phyloP scores from a whole-genome alignment of 2,888 invertebrate genomes.

The Dynastes tityus region DNA sequence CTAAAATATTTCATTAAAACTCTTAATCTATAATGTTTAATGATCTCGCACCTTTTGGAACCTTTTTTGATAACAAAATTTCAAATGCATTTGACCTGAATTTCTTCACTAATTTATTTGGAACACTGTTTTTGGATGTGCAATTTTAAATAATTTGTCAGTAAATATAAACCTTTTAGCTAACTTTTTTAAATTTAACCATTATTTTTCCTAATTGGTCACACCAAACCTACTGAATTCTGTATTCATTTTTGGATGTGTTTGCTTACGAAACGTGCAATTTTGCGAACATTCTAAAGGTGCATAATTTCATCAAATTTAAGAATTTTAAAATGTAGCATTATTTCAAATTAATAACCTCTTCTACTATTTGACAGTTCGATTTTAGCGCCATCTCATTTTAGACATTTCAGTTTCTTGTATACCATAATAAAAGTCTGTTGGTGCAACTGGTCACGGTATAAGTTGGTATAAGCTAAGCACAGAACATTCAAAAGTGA shows the following conservation, averaged over 20 bases:
- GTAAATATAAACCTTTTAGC: no score
- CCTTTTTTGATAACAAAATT: slow-evolving; percentile 59
- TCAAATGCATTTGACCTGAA: slow-evolving; percentile 64
- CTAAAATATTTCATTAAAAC: slow-evolving; percentile 38
- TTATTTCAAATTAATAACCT: not conserved
- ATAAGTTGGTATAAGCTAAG: no score
- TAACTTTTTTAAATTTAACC: slow-evolving; percentile 11
- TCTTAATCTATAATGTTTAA: not conserved
- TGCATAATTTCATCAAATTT: not conserved
- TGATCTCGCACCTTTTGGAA: slow-evolving; percentile 27
- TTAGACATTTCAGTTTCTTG: no score
- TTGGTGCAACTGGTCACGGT: no score
- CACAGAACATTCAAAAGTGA: no score
- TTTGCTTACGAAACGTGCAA: not conserved
- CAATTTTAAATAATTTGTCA: no score
- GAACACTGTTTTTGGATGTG: no score
- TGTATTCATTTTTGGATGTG: slow-evolving; percentile 10
- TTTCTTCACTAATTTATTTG: slow-evolving; percentile 56
- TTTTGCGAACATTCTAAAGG: not conserved
- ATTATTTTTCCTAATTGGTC: slow-evolving; percentile 11
- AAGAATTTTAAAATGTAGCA: not conserved
- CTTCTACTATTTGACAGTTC: no score
- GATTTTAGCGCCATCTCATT: no score
- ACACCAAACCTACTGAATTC: not conserved
- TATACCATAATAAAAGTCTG: no score